Evolutionary conservation across 2,888 invertebrate species (phyloP), one percentile per base, ranked within the genome.

Genomic region (Sinotaia quadrata): DNA sequence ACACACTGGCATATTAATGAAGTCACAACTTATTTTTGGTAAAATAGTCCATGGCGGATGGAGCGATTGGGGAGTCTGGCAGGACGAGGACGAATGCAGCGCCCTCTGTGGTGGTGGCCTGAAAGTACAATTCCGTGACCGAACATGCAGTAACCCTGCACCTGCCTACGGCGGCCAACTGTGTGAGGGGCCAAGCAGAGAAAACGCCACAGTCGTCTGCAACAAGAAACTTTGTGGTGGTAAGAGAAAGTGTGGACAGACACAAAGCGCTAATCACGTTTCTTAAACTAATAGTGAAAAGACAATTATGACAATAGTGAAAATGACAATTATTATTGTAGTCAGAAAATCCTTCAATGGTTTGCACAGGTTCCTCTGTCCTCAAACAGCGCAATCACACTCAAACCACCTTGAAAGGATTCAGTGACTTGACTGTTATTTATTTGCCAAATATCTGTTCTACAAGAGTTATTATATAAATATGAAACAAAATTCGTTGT

Each of bases 41-140:
- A 3, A 29, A 24, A 8, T 52, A 71, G 71, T 63, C 21, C 57
- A 65, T 57, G 71, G 71, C 47, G 68, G 65, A 7, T 65, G 68
- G 71, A 65, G 67, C 18, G 71, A 68, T n/a, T 71, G 68, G 68
- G 52, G 34, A 7, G 31, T 4, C 33, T 71, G 71, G 71, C 4
- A 47, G 24, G 68, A 71, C 12, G 36, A 58, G 29, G 60, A 60
- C 10, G 68, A 71, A 27, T 71, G 71, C 65, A 65, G 65, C 49
- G 71, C 59, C 33, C 37, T 65, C 34, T 71, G 71, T 41, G 71
- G 68, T 1, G 51, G 60, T 4, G 71, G 71, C 10, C 47, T 4
- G 15, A 68, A 65, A 65, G 29, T 41, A 24, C 71, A 68, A 37
- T 34, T 31, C 44, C 49, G 66, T 24, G 27, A 51, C 7, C 47